Conservation (phyloP, 2,888 invertebrate genomes). For the Eristalis arbustorum region DNA sequence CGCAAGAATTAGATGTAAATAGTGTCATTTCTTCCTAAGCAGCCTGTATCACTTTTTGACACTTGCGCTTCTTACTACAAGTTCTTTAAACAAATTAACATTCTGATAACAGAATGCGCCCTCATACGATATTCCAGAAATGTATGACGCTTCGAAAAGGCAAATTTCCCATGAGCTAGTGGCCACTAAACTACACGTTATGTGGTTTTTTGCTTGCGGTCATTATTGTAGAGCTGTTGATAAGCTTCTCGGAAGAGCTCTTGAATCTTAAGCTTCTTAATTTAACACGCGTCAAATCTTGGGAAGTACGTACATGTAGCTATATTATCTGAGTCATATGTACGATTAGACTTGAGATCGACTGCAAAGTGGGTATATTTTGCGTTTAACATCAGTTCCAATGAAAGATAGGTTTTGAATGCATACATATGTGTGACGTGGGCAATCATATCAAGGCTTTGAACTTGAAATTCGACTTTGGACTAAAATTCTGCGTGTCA, state of each 20-base stretch:
- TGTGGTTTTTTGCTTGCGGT: not conserved
- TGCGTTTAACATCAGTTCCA: no score
- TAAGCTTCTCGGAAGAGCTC: not conserved
- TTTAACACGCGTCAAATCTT: not conserved
- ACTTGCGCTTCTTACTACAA: no score
- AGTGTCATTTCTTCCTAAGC: no score
- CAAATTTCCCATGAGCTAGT: not conserved
- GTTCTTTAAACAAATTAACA: no score
- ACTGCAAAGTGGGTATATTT: no score
- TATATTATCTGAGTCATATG: no score
- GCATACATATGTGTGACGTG: not conserved
- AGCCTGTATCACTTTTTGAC: no score
- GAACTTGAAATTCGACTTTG: not conserved
- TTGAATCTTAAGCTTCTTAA: not conserved
- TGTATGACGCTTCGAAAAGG: not conserved
- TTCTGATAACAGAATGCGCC: no score
- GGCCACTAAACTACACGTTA: not conserved
- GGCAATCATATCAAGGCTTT: not conserved
- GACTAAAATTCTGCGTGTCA: no score
- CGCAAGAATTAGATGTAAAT: no score
- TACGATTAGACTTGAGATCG: no score
- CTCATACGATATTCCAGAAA: not conserved
- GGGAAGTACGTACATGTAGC: not conserved
- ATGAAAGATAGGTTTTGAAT: not conserved
- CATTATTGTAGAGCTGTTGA: not conserved